Base-by-base conservation (phyloP, 1,140 invertebrate genomes). In the Caenorhabditis remanei region DNA sequence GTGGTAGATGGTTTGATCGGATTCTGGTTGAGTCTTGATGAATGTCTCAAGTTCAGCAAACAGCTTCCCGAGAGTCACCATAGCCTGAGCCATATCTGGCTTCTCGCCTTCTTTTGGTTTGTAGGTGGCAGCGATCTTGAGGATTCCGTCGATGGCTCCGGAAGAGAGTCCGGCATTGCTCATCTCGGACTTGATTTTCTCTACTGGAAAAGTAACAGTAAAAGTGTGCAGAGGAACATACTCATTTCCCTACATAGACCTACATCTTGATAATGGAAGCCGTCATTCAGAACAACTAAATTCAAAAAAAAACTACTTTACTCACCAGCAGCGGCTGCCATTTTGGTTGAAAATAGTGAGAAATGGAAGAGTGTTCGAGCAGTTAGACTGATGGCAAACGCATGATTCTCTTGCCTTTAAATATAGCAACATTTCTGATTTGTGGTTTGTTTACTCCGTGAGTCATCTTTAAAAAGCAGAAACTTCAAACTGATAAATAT, bases 51-150 rank as follows among this genome's bases (percentile, higher is more conserved):
- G 46, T n/a, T 79, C 71, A 50, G 19, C 71, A 14, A 79, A 79
- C 4, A 79, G 46, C 21, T 79, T 79, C 24, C n/a, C n/a, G 24
- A 79, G 16, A 11, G n/a, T 13, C 4, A 32, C 71, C 19, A 50
- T 13, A 32, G 43, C 71, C 40, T 79, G 19, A 48, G 71, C 46
- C 19, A 50, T 9, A 50, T 79, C 71, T 32, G 71, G 71, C n/a
- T 53, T 79, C 46, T 79, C 46, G 0, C 71, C 71, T 11, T 79
- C 71, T 14, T 79, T 79, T 79, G 71, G 71, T 19, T 79, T 79
- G 46, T 79, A 79, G 43, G 71, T 53, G 71, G 71, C 71, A 50
- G 71, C 71, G n/a, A 79, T 79, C 71, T 79, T 79, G 14, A 79
- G 46, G 11, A 79, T 79, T 50, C 71, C 71, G 41, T 50, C 46